Base-by-base conservation (phyloP, 2,888 invertebrate genomes). In the Parthenolecanium corni region DNA sequence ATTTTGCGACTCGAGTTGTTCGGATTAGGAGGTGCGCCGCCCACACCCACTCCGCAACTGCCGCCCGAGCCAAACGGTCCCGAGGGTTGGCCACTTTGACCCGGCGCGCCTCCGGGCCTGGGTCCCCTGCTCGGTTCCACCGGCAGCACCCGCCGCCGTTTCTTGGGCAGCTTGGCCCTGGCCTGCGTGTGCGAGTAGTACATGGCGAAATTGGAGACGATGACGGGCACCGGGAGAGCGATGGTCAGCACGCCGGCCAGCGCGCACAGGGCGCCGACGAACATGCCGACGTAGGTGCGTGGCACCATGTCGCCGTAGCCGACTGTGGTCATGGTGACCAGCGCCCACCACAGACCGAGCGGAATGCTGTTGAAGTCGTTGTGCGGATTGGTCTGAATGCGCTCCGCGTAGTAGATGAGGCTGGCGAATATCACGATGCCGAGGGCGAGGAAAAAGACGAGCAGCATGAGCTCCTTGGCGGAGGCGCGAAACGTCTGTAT, bases 341-440 rank as follows among this genome's bases (percentile, higher is more conserved):
- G 82, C 49, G 96, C 96, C 96, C 96, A 97, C 96, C 96, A 96
- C 68, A 96, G 78, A 47, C 96, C 96, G 71, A 94, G 79, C 47
- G 96, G 96, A 79, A 97, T 97, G 76, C 93, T 94, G 75, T 93
- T 92, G 79, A 97, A 97, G 77, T 95, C 93, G 77, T 96, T 96
- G 74, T 92, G 85, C 65, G 92, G 92, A 77, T 92, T 91, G 68
- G 86, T 89, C 76, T 92, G 90, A 11, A 62, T 93, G 72, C 94
- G 81, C 77, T 97, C 97, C 66, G 96, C 96, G 76, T 96, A 97
- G 76, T 94, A 97, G 70, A 97, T 95, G 72, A 97, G 82, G 75
- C 93, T 93, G 70, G 96, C 96, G 77, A 97, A 97, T 75, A 97
- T 93, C 70, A 94, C 93, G 75, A 96, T 96, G 75, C 95, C 96